Conservation (phyloP, 2,888 invertebrate genomes). For the Augochlorella aurata region DNA sequence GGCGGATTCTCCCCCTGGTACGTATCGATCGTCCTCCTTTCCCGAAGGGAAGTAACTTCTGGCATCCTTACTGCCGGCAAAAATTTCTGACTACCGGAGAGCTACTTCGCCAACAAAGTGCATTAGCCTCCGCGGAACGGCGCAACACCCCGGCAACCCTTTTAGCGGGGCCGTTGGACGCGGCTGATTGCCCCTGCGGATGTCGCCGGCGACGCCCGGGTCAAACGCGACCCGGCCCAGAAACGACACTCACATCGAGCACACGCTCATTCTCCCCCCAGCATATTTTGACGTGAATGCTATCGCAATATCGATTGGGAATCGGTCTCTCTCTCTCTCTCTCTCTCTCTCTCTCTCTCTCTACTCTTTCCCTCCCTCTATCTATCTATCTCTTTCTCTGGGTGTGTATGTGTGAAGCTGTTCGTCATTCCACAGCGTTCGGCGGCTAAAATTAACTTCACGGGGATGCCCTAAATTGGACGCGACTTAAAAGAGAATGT, state of each 20-base stretch:
- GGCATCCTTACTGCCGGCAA: slow-evolving; percentile 39
- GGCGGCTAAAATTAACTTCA: background rate
- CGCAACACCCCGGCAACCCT: slow-evolving; percentile 24
- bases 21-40: slow-evolving; percentile 54
- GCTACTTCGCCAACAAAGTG: slow-evolving; percentile 33
- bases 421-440: slow-evolving; percentile 1
- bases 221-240: background rate
- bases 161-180: slow-evolving; percentile 28
- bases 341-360: too few species aligned
- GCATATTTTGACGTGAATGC: slow-evolving; percentile 13
- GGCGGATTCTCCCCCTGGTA: slow-evolving; percentile 13
- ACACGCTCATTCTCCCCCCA: background rate
- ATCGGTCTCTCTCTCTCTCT: background rate
- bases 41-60: slow-evolving; percentile 32
- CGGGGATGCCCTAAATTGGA: slow-evolving; percentile 14
- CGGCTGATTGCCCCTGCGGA: slow-evolving; percentile 21
- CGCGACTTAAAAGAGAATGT: background rate
- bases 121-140: slow-evolving; percentile 24
- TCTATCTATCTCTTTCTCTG: too few species aligned
- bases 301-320: slow-evolving; percentile 14
- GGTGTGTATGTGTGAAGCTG: background rate
- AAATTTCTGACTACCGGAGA: slow-evolving; percentile 31
- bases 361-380: too few species aligned
- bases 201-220: background rate
- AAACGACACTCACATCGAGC: background rate